phyloP scores from a whole-genome alignment of 1,140 invertebrate genomes.

The Polypedilum pembai region DNA sequence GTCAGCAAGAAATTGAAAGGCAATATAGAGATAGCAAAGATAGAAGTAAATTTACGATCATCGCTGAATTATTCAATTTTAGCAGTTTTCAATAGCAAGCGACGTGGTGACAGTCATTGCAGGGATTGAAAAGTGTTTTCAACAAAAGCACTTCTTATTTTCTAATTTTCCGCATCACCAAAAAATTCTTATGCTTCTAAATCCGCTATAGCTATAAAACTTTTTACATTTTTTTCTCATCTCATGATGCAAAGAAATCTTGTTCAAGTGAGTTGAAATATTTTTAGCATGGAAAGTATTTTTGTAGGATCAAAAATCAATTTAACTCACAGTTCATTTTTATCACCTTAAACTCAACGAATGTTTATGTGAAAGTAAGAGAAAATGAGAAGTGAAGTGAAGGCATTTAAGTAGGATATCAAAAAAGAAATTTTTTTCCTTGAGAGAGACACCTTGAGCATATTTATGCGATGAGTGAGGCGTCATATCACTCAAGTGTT shows the following conservation, averaged over 20 bases:
- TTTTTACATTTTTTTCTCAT: neutral
- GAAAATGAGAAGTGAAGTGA: neutral
- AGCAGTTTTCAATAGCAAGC: neutral
- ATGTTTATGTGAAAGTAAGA: neutral
- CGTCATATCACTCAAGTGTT: neutral
- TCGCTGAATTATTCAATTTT: conserved; percentile 13
- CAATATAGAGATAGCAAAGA: neutral
- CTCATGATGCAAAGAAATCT: neutral
- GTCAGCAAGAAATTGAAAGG: conserved; percentile 4
- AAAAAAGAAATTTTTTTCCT: neutral
- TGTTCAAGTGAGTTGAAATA: neutral
- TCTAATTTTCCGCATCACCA: conserved; percentile 11
- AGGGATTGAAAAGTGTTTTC: too few species aligned
- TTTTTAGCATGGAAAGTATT: neutral
- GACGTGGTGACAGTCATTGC: neutral
- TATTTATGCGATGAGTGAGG: neutral
- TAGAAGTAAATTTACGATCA: conserved; percentile 1
- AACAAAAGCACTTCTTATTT: neutral
- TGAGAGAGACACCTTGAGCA: neutral
- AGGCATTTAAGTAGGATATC: neutral
- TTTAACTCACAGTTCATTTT: conserved; percentile 26
- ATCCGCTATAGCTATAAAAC: neutral
- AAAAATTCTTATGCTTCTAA: neutral
- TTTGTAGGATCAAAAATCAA: conserved; percentile 24
- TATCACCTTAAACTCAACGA: conserved; percentile 2